Base-by-base conservation (phyloP, 2,797 vertebrate genomes). In the Tachyglossus aculeatus region DNA sequence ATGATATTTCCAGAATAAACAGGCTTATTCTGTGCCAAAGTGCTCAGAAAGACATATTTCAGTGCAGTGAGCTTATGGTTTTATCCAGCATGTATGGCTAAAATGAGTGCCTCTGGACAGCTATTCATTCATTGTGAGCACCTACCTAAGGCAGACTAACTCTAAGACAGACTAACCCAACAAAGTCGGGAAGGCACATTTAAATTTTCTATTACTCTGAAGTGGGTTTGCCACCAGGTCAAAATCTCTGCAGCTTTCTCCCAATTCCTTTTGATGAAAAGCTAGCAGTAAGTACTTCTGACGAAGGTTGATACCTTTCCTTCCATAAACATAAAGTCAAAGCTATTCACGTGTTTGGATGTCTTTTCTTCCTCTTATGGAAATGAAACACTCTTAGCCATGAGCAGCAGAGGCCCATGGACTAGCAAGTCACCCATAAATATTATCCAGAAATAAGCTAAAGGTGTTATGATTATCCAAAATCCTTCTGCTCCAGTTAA, bases 1-100 rank as follows among this genome's bases (percentile, higher is more conserved):
- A 51, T 65, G 76, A 67, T 48, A 65, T 61, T 78, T 80, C 76
- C 68, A 81, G 47, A 57, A 82, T 78, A n/a, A n/a, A n/a, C n/a
- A n/a, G n/a, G n/a, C 51, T 47, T 67, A 51, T 58, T 72, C 27
- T 41, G 43, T 61, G 27, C 57, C 64, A 65, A 69, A 80, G 52
- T 52, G 44, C 18, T 25, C 60, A 56, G 12, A 29, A 27, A 53
- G 13, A 31, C 48, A 0, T 58, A 55, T 67, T 55, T 70, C 53
- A 71, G 9, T 31, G 53, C 7, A 27, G 14, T 27, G 22, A 1
- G n/a, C n/a, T n/a, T n/a, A n/a, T n/a, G n/a, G n/a, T n/a, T n/a
- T n/a, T n/a, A n/a, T n/a, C n/a, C n/a, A n/a, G n/a, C n/a, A 9
- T 24, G 12, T 25, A 15, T 27, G 44, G 44, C 15, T 13, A 27